These are phyloP conservation scores for Drosophila lacicola DNA, from an alignment of 2,888 invertebrate genomes.

Conservation along the genomic window DNA sequence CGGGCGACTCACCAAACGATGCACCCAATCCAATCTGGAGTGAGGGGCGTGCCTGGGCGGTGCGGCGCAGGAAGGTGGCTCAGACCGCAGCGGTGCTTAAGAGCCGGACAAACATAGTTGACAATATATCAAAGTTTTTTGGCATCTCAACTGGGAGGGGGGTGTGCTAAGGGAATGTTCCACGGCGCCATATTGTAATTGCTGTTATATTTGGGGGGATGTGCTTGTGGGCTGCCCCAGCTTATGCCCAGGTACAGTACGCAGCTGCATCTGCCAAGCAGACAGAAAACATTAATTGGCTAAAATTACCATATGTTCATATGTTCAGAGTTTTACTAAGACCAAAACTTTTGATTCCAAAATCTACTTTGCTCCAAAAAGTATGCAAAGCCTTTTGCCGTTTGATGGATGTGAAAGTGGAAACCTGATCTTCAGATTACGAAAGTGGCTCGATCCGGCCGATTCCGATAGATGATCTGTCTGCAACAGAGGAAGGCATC, in stretches of 20 bases:
- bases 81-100: conserved; percentile 41
- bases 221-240: neutral
- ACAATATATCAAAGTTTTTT: conserved; percentile 72
- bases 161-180: neutral
- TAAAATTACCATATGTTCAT: neutral
- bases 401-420: too few species aligned
- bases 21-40: neutral
- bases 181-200: conserved; percentile 45
- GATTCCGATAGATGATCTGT: too few species aligned
- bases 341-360: neutral
- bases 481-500: too few species aligned
- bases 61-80: conserved; percentile 18
- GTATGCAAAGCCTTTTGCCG: neutral
- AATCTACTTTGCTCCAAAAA: neutral
- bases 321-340: neutral
- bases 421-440: too few species aligned
- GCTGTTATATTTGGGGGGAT: conserved; percentile 20
- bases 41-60: neutral
- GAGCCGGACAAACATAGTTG: conserved; percentile 62
- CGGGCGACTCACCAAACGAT: conserved; percentile 8
- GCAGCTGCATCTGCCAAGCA: conserved; percentile 23
- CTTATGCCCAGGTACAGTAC: conserved; percentile 6
- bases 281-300: conserved; percentile 1
- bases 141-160: conserved; percentile 4
- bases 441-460: too few species aligned